Conservation (phyloP, 2,888 invertebrate species). For the Pheosia tremula region DNA sequence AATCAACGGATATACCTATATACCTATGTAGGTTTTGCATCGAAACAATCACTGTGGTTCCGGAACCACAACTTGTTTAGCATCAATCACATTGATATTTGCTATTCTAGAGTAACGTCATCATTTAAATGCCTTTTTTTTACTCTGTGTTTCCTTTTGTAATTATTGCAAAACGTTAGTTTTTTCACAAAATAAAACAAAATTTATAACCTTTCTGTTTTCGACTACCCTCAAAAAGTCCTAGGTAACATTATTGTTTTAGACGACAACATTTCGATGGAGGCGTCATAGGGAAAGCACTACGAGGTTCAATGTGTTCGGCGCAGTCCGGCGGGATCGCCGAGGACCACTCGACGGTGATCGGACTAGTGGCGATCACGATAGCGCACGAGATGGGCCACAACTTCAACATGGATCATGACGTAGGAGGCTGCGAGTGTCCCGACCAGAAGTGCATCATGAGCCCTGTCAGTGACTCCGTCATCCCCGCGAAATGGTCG, state of each 20-base stretch:
- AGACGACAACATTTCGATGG: slow-evolving; percentile 94
- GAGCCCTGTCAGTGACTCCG: slow-evolving; percentile 92
- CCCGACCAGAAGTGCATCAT: slow-evolving; percentile 96
- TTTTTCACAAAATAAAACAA: too few species aligned
- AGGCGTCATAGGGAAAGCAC: slow-evolving; percentile 98
- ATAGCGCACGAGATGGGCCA: slow-evolving; percentile 27
- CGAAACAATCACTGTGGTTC: too few species aligned
- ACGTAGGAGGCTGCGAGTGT: slow-evolving; percentile 89
- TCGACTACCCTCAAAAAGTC: too few species aligned
- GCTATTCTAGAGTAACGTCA: too few species aligned
- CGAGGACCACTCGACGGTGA: slow-evolving; percentile 1
- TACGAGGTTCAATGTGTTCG: slow-evolving; percentile 98
- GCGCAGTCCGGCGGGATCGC: slow-evolving; percentile 81
- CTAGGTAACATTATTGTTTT: slow-evolving; percentile 47
- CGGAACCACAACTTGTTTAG: too few species aligned
- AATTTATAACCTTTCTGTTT: too few species aligned
- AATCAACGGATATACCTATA: too few species aligned
- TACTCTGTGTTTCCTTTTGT: too few species aligned
- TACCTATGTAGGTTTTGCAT: too few species aligned
- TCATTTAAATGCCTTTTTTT: too few species aligned
- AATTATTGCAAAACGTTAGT: too few species aligned
- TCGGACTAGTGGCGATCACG: slow-evolving; percentile 13
- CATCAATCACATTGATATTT: too few species aligned
- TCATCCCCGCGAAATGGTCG: slow-evolving; percentile 95
- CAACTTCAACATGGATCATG: slow-evolving; percentile 22